Evolutionary conservation across 2,888 invertebrate genomes (phyloP).

Genomic region (Thereva nobilitata): DNA sequence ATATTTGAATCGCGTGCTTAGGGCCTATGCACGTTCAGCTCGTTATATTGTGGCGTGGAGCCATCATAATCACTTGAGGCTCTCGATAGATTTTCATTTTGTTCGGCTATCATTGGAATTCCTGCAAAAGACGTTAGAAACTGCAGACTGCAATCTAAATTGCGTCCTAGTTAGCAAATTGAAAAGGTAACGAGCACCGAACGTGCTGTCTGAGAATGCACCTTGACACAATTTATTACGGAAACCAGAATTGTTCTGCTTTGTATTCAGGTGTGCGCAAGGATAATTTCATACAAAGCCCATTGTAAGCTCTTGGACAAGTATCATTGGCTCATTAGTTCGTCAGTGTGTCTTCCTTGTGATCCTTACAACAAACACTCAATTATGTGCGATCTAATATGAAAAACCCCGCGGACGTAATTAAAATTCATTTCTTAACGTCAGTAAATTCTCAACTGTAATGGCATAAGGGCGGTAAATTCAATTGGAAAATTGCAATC

Average conservation of each 20-base stretch:
- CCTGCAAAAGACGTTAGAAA: conserved; percentile 21
- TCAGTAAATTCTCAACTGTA: no score
- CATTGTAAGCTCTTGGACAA: no score
- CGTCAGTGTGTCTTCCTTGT: no score
- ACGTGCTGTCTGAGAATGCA: conserved; percentile 34
- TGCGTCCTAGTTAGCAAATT: conserved; percentile 28
- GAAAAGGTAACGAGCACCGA: conserved; percentile 17
- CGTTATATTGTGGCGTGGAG: conserved; percentile 13
- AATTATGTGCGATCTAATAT: no score
- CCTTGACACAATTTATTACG: conserved; percentile 35
- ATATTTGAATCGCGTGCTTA: conserved; percentile 8
- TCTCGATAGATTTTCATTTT: conserved; percentile 10
- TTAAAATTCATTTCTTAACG: no score
- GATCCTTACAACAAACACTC: no score
- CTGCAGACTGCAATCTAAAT: conserved; percentile 5
- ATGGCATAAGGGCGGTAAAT: no score
- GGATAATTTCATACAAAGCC: no score
- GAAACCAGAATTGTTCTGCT: not conserved
- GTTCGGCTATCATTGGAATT: conserved; percentile 8
- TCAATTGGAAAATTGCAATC: no score
- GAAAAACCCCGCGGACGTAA: no score
- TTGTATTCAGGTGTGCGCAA: no score
- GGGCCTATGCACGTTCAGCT: conserved; percentile 10
- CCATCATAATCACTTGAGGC: conserved; percentile 17
- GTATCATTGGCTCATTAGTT: no score